Evolutionary conservation across 2,888 invertebrate species (phyloP).

Genomic region (Lobophora halterata): DNA sequence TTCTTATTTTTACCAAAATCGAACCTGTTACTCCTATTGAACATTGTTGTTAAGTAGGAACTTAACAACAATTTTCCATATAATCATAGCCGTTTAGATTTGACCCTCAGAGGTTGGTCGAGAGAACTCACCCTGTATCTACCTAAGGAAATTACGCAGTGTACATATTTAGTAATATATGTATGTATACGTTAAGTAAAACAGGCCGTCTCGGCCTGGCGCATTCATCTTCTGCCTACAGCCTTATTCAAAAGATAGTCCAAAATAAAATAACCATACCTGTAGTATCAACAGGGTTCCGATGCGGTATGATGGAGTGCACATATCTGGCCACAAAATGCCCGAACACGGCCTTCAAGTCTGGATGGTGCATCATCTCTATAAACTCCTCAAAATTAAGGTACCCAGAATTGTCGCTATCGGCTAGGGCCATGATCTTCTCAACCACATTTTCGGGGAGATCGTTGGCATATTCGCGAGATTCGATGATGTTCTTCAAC

Average conservation of each 20-base stretch:
- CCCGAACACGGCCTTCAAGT: slow-evolving; percentile 83
- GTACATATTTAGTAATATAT: no score
- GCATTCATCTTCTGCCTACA: not conserved
- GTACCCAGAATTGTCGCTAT: slow-evolving; percentile 82
- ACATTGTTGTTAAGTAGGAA: no score
- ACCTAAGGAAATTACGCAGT: no score
- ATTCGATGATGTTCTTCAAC: slow-evolving; percentile 81
- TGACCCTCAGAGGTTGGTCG: no score
- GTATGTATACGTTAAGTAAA: no score
- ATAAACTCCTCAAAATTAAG: slow-evolving; percentile 88
- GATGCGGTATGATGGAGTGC: slow-evolving; percentile 78
- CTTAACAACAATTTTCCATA: no score
- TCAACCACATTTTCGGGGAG: slow-evolving; percentile 84
- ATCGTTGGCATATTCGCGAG: slow-evolving; percentile 83
- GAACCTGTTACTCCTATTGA: no score
- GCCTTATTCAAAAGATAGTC: not conserved
- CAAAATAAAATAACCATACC: slow-evolving; percentile 42
- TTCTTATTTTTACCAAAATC: no score
- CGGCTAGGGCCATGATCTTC: slow-evolving; percentile 84
- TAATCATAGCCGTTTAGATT: no score
- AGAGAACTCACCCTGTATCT: no score
- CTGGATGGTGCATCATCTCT: slow-evolving; percentile 83
- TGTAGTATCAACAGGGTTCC: slow-evolving; percentile 73
- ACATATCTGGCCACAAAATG: slow-evolving; percentile 83
- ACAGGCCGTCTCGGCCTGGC: no score